Base-by-base conservation (phyloP, 2,888 invertebrate genomes). In the Sinohyriopsis cumingii region DNA sequence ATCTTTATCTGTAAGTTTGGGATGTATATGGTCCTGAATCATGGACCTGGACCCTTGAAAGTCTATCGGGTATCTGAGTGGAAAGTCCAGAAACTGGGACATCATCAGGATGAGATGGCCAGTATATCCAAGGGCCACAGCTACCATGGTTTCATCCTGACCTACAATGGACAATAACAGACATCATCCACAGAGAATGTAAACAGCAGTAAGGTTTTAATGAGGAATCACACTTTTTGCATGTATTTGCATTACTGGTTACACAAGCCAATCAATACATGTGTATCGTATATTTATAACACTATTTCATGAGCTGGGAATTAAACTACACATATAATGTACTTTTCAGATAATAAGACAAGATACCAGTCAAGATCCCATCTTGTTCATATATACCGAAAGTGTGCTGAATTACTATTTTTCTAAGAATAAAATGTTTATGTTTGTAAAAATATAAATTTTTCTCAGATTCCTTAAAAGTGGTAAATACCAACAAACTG, bases 51-150 rank as follows among this genome's bases (percentile, higher is more conserved):
- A 96, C 0, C 96, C 96, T 80, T 94, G 93, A 90, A 95, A 93
- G 7, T 93, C 92, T 75, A 98, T 93, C 55, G 94, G 94, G 90
- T 98, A 97, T 57, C 97, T 92, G 25, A 97, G 91, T 55, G 98
- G 96, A 82, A 95, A 93, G 89, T 95, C 94, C 65, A 98, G 91
- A 83, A 98, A 93, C 63, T 93, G 93, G 1, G 96, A 94, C 63
- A 96, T 93, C 91, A 97, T 93, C 73, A 94, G 93, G 0, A 95
- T 92, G 22, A 95, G 92, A 87, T 98, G 97, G 22, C 95, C 94
- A 18, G 95, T 94, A 88, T 94, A 95, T 12, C 97, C 97, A 4
- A 97, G 92, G 0, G 96, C 95, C n/a, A 96, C 95, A 0, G 96
- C 93, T 67, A 96, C 91, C 90, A 93, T 94, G 25, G 92, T 92